Conservation (phyloP, 2,113 vertebrate genomes). For the Albula goreensis region DNA sequence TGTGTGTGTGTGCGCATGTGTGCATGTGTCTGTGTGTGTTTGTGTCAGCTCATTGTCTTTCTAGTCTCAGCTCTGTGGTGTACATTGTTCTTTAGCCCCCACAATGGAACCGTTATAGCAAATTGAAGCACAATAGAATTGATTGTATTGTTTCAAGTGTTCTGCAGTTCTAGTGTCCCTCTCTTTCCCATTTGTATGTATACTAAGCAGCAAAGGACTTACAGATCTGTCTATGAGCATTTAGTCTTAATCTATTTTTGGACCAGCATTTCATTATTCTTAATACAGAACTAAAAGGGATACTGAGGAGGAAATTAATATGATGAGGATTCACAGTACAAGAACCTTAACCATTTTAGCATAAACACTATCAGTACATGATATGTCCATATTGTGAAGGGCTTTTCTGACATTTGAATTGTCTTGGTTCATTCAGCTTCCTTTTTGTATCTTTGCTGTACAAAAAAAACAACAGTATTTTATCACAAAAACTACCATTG, state of each 20-base stretch:
- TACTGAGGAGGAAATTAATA: background rate
- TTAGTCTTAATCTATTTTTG: background rate
- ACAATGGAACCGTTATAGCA: background rate
- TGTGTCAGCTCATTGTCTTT: background rate
- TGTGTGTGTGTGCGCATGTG: conserved; percentile 3
- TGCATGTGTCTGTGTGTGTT: background rate
- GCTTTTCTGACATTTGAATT: no score
- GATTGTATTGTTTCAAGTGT: background rate
- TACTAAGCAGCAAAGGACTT: background rate
- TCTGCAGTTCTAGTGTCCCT: background rate
- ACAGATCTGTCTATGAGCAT: background rate
- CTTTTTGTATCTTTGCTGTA: no score
- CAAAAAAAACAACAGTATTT: no score
- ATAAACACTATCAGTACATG: no score
- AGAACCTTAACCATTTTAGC: no score
- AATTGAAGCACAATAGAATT: background rate
- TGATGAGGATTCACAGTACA: no score
- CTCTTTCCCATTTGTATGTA: background rate
- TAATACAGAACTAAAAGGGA: background rate
- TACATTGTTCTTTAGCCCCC: background rate
- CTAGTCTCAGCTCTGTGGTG: background rate
- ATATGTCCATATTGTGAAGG: no score
- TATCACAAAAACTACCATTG: no score
- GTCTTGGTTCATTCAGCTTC: no score
- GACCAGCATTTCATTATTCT: background rate